These are phyloP conservation scores for Vultur gryphus DNA, from an alignment of 2,797 vertebrate genomes.

Conservation along the genomic window DNA sequence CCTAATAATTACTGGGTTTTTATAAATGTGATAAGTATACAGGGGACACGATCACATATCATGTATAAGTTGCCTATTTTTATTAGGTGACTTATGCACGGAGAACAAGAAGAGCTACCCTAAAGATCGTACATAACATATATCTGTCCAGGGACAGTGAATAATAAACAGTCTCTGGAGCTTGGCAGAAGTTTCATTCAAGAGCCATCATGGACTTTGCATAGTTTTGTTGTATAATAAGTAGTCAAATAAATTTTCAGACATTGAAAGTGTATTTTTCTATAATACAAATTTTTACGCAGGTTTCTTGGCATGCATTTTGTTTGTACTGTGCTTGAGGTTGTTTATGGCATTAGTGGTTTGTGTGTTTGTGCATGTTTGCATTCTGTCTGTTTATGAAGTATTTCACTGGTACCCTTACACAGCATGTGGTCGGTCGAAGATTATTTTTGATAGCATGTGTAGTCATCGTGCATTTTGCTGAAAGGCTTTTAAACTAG, in stretches of 20 bases:
- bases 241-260: not conserved
- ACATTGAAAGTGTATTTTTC: conserved; percentile 14
- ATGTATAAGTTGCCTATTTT: not conserved
- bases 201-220: not conserved
- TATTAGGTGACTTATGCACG: not conserved
- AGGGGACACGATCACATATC: not conserved
- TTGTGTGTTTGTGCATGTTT: conserved; percentile 48
- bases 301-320: conserved; percentile 62
- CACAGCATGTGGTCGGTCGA: conserved; percentile 34
- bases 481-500: conserved; percentile 24
- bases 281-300: conserved; percentile 40
- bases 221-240: not conserved
- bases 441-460: not conserved
- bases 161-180: not conserved
- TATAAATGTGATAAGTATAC: not conserved
- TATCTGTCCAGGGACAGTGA: not conserved
- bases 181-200: not conserved
- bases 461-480: not conserved
- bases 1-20: not conserved
- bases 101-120: not conserved
- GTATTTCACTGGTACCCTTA: conserved; percentile 32
- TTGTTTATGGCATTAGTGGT: conserved; percentile 58
- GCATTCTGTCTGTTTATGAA: conserved; percentile 52
- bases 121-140: not conserved
- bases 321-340: conserved; percentile 59